Evolutionary conservation across 2,888 invertebrate genomes (phyloP).

Genomic region (Hemaris fuciformis): DNA sequence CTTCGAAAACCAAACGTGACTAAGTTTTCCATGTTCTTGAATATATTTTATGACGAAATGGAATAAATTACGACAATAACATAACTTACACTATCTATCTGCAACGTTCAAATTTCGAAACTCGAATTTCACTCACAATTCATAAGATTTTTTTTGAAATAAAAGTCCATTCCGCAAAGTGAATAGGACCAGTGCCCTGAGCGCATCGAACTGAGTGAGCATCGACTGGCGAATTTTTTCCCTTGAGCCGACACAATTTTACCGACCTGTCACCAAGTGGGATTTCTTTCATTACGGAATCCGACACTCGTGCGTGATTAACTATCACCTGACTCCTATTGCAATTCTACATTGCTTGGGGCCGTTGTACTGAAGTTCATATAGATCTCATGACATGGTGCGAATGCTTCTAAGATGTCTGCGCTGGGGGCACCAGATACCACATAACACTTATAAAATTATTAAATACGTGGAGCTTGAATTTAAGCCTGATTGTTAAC

Average conservation of each 20-base stretch:
- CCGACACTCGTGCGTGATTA: too few species aligned
- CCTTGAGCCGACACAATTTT: too few species aligned
- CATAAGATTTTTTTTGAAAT: not conserved
- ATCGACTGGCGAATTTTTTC: not conserved
- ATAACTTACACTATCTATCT: conserved; percentile 15
- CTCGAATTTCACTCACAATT: not conserved
- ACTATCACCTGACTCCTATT: too few species aligned
- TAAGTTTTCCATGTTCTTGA: conserved; percentile 11
- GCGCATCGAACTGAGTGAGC: not conserved
- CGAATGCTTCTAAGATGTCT: too few species aligned
- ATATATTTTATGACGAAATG: conserved; percentile 12
- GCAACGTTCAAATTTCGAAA: not conserved
- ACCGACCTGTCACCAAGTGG: too few species aligned
- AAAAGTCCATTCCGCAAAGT: not conserved
- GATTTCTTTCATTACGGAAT: too few species aligned
- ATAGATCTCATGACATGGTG: too few species aligned
- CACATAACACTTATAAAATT: not conserved
- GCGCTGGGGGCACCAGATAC: not conserved
- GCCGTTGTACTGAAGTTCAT: too few species aligned
- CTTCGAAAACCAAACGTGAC: conserved; percentile 18
- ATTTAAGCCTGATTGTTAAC: not conserved
- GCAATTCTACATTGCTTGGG: too few species aligned
- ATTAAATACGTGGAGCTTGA: not conserved
- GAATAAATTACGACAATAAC: conserved; percentile 20
- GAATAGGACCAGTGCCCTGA: not conserved